Base-by-base conservation (phyloP, 2,113 vertebrate genomes). In the Trochalopteron elliotii region DNA sequence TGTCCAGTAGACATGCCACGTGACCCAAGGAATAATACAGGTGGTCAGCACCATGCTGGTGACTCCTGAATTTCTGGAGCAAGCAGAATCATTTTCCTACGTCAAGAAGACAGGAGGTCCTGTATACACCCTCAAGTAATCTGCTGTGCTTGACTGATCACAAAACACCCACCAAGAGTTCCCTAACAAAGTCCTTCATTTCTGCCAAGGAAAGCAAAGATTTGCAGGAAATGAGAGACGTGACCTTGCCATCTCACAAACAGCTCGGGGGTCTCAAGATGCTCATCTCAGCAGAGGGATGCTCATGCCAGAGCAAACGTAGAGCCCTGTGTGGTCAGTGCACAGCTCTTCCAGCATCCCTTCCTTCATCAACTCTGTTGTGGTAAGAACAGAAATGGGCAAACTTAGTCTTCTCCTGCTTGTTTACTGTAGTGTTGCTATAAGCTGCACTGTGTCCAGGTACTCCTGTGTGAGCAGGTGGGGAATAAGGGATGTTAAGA, bases 21-120 rank as follows among this genome's bases (percentile, higher is more conserved):
- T 95, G 95, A 91, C 92, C 93, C 64, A 19, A 91, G 94, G 87
- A 94, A 95, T 92, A 93, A 94, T 93, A 90, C 91, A 97, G 94
- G 95, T 96, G 97, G 94, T 94, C 79, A 94, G 91, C 93, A 94
- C 92, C 83, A 87, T 68, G 79, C 89, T 86, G 94, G 63, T 88
- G 91, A 79, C 56, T 93, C 87, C 60, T 82, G 86, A 64, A 90
- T 87, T 87, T 87, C 89, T 90, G 90, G 40, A 92, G 79, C 76
- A 81, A 71, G 70, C 67, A 80, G 70, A 81, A 47, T 81, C 14
- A 1, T 90, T 93, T 93, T 50, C 67, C 79, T 93, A 16, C 9
- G 16, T 60, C 76, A 52, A 49, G 83, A 74, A 93, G 82, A 92
- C 0, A 0, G 76, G 94, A 94, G 90, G 93, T 95, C 92, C 78